Conservation (phyloP, 2,113 vertebrate species). For the Sylvilagus bachmani region DNA sequence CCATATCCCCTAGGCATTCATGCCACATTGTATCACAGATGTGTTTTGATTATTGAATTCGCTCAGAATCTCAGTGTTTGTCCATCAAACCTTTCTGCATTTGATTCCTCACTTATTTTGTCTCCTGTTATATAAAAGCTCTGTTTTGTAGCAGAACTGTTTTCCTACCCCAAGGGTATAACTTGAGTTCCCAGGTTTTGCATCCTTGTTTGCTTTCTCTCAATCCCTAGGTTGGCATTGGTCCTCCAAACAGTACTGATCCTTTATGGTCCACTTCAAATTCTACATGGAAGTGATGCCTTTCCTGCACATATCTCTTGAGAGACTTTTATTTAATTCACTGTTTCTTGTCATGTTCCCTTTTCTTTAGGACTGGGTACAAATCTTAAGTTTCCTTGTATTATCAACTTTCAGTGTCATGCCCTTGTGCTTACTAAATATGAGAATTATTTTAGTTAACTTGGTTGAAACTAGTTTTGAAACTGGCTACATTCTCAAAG, state of each 20-base stretch:
- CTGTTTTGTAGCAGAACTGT: not conserved
- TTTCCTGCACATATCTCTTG: not conserved
- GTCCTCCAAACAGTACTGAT: not conserved
- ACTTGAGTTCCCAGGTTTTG: not conserved
- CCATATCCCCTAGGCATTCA: not conserved
- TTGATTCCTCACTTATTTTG: conserved; percentile 24
- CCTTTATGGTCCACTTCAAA: not conserved
- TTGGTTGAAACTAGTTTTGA: conserved; percentile 34
- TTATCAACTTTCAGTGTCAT: conserved; percentile 30
- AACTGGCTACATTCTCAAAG: not conserved
- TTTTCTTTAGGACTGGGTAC: not conserved
- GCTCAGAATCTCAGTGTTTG: not conserved
- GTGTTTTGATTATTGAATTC: conserved; percentile 19
- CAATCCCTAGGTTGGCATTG: not conserved
- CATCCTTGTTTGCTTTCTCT: conserved; percentile 30
- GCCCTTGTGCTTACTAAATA: not conserved
- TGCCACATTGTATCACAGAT: not conserved
- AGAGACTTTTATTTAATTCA: conserved; percentile 11
- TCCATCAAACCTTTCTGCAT: not conserved
- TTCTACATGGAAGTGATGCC: not conserved
- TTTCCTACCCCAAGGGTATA: not conserved
- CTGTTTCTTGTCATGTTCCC: not conserved
- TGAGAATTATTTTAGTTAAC: conserved; percentile 35
- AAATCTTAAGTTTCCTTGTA: not conserved
- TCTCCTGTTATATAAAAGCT: not conserved